phyloP scores from a whole-genome alignment of 2,113 vertebrate genomes.

The Chaetodon auriga region DNA sequence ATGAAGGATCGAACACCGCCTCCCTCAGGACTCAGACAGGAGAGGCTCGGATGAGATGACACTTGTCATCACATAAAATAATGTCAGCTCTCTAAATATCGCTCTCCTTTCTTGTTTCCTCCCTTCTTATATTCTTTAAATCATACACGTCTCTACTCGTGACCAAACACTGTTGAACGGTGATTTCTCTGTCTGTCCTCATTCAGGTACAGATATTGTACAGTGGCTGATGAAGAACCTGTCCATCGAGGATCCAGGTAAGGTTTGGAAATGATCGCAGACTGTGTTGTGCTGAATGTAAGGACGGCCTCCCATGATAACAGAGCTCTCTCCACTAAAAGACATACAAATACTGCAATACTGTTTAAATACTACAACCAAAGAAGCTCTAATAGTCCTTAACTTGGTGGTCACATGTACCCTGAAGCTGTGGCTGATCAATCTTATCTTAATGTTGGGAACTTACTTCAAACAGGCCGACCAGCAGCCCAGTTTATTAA shows the following conservation, averaged over 20 bases:
- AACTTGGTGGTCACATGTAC: not conserved
- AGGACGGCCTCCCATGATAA: not conserved
- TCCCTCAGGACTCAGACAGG: constrained; percentile 29
- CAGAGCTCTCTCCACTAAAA: not conserved
- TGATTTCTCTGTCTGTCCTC: constrained; percentile 42
- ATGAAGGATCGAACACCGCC: constrained; percentile 61
- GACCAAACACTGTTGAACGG: not conserved
- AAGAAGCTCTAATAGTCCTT: not conserved
- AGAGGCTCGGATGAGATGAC: constrained; percentile 21
- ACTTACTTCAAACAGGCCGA: no score
- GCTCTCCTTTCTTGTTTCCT: not conserved
- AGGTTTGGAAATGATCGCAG: not conserved
- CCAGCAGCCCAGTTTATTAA: not conserved
- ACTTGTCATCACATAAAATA: constrained; percentile 11
- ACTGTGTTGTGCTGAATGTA: not conserved
- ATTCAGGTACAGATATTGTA: constrained; percentile 93
- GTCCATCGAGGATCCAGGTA: constrained; percentile 95
- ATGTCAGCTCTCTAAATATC: not conserved
- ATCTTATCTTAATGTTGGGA: no score
- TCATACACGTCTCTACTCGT: not conserved
- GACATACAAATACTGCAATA: not conserved
- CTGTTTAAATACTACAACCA: no score
- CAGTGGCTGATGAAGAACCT: constrained; percentile 99
- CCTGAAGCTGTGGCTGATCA: no score
- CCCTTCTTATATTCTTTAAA: not conserved